Conservation (phyloP, 2,113 vertebrate genomes). For the Indri indri region DNA sequence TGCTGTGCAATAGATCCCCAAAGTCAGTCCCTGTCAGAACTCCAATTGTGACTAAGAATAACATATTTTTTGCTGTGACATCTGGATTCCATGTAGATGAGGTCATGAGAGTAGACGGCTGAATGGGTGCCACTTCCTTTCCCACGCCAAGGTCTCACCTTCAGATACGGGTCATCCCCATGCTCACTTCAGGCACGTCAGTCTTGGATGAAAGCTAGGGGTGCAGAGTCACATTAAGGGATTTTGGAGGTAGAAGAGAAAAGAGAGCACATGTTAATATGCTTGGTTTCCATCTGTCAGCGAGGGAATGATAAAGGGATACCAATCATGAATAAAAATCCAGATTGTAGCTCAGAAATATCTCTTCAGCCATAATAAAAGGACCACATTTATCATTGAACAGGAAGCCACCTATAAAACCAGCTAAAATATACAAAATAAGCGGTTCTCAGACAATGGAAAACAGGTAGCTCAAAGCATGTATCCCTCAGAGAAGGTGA, state of each 20-base stretch:
- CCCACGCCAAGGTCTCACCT: neutral
- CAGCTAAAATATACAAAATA: neutral
- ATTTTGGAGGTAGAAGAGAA: neutral
- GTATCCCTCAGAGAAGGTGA: neutral
- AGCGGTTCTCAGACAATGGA: neutral
- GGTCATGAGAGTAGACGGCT: neutral
- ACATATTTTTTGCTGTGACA: neutral
- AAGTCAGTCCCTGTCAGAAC: neutral
- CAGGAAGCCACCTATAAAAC: neutral
- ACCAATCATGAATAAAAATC: neutral
- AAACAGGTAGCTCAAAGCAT: neutral
- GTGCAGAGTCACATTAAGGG: neutral
- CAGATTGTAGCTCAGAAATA: neutral
- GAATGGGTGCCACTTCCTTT: neutral
- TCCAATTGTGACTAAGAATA: neutral
- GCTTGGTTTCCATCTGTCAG: neutral
- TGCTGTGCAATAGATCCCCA: neutral
- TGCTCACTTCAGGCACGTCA: neutral
- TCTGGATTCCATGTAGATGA: neutral
- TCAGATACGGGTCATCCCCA: neutral
- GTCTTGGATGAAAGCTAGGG: neutral
- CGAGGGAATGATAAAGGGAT: neutral
- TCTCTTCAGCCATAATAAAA: too few species aligned
- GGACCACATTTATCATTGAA: neutral
- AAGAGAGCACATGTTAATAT: neutral